These are phyloP conservation scores for Muscicapa striata DNA, from an alignment of 2,797 vertebrate genomes.

Conservation along the genomic window DNA sequence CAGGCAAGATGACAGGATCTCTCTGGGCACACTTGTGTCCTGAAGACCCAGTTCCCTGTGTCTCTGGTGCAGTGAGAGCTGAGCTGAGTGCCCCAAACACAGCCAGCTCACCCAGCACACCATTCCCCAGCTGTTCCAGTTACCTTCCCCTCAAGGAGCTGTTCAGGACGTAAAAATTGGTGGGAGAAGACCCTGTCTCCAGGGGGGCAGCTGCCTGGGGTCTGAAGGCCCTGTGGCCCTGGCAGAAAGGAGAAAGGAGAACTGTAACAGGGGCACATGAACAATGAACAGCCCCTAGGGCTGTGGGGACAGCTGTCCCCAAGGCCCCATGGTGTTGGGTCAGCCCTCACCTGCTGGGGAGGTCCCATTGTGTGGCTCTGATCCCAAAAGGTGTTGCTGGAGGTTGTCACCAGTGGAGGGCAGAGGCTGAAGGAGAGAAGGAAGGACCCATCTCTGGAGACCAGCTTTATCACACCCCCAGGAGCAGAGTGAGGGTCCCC, in stretches of 20 bases:
- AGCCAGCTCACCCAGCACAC: background rate
- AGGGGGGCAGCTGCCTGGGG: constrained; percentile 49
- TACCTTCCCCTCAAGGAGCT: constrained; percentile 81
- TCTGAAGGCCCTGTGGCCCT: constrained; percentile 64
- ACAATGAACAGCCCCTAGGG: background rate
- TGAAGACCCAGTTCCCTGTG: background rate
- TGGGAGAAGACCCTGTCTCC: constrained; percentile 74
- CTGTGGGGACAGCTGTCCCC: background rate
- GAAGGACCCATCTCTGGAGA: background rate
- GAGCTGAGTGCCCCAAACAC: background rate
- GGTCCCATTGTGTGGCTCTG: constrained; percentile 39
- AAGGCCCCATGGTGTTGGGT: background rate
- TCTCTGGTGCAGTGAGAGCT: background rate
- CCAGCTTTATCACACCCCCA: background rate
- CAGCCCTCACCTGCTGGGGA: constrained; percentile 47
- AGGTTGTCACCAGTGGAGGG: constrained; percentile 62
- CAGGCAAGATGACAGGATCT: background rate
- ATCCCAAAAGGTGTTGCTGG: constrained; percentile 53
- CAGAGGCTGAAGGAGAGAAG: constrained; percentile 60
- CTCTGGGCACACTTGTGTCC: background rate
- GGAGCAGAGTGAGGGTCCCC: background rate
- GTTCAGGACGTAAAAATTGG: constrained; percentile 76
- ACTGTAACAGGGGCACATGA: background rate
- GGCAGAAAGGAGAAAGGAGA: background rate
- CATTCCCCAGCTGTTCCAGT: background rate